Base-by-base conservation (phyloP, 2,797 vertebrate genomes). In the Microctenopoma stevenorrisi region DNA sequence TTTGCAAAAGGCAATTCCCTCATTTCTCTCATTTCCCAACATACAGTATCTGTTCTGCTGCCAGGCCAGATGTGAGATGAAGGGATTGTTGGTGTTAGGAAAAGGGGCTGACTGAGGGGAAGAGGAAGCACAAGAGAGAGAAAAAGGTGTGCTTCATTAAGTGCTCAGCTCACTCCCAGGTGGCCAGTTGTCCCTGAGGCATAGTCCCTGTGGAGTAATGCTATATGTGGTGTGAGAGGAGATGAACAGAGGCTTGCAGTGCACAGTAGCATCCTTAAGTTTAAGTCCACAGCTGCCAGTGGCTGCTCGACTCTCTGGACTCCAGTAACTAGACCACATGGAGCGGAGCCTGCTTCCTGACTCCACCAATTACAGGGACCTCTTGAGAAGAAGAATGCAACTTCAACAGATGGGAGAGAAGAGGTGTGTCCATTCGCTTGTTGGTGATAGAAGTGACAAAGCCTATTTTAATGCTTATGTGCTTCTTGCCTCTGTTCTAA, bases 361-460 rank as follows among this genome's bases (percentile, higher is more conserved):
- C 92, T 89, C 68, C 77, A 81, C 93, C 94, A 95, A 95, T 95
- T 95, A 94, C 88, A 92, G 90, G 80, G 88, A 94, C 82, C 91
- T 92, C 94, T 95, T 94, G 94, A 92, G 86, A 88, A 91, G 90
- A 84, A 72, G 71, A 85, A 81, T 67, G 85, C 76, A 79, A 65
- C 44, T 66, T 86, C 88, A 90, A 85, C 93, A 93, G 94, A 95
- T 91, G 90, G 93, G 88, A 92, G 86, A 92, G 80, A 68, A 81
- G 82, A 92, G 90, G 88, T 92, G 92, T 89, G 89, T 75, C 92
- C 82, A 87, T 56, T 64, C 11, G 6, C 66, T 59, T 54, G 48
- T 76, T 83, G 67, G 52, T 47, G 47, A 61, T 47, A 74, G 43
- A 54, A 37, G 65, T 74, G 35, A 65, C 47, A 56, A 49, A 78